Percentiles rank a stretch among this genome's conserved stretches.
Conservation (phyloP, 1,140 invertebrate species). For the Metaphire vulgaris region DNA sequence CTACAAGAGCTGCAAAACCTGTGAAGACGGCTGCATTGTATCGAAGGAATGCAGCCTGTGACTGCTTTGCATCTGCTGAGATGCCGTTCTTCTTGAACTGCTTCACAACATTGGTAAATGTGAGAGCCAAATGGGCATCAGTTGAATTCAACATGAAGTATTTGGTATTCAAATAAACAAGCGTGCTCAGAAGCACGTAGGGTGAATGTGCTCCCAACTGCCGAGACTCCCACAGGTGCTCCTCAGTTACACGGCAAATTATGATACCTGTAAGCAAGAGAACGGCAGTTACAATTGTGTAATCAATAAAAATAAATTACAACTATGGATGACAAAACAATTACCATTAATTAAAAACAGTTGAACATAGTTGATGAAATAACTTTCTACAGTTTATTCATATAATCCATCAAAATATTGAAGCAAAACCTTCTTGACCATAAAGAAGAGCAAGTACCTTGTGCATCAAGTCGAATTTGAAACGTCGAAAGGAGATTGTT, state of each 20-base stretch:
- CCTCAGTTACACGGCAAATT: conserved; percentile 29
- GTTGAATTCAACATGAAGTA: conserved; percentile 21
- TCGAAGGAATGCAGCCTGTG: background rate
- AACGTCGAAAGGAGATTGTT: conserved; percentile 20
- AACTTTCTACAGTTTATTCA: too few relatives aligned
- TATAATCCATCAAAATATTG: too few relatives aligned
- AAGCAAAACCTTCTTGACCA: too few relatives aligned
- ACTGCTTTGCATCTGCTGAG: conserved; percentile 4
- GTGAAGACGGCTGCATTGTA: conserved; percentile 5
- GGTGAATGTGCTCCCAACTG: conserved; percentile 23
- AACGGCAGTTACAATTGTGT: too few relatives aligned
- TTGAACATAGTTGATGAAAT: too few relatives aligned
- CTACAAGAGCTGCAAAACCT: too few relatives aligned
- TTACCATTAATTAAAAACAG: too few relatives aligned
- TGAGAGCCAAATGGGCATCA: conserved; percentile 18
- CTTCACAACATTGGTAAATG: conserved; percentile 25
- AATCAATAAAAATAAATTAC: too few relatives aligned
- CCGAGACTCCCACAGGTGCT: conserved; percentile 27
- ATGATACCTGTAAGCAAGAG: conserved; percentile 17
- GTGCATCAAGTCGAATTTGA: conserved; percentile 11
- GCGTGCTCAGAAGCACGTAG: conserved; percentile 23
- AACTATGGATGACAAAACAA: too few relatives aligned
- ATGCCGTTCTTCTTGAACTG: conserved; percentile 12
- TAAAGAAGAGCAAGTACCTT: too few relatives aligned
- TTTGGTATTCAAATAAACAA: conserved; percentile 28